These are phyloP conservation scores for Andrena cerasifolii DNA, from an alignment of 1,140 invertebrate genomes.

Conservation along the genomic window DNA sequence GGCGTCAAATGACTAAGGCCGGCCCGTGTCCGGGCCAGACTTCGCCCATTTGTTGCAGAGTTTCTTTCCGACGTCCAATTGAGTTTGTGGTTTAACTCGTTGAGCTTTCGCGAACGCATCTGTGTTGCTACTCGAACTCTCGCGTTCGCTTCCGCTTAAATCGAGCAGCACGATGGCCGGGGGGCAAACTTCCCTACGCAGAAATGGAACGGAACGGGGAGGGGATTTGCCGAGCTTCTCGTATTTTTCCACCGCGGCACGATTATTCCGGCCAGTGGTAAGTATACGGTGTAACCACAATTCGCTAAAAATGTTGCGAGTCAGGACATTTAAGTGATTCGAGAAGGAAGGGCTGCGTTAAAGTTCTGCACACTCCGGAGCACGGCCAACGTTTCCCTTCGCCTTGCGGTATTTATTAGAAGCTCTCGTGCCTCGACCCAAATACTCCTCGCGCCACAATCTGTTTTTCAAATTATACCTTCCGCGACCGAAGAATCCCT, in stretches of 20 bases:
- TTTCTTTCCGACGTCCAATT: conserved; percentile 71
- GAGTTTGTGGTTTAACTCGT: conserved; percentile 70
- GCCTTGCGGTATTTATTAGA: background rate
- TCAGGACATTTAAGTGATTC: background rate
- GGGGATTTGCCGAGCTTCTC: conserved; percentile 19
- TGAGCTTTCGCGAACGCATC: conserved; percentile 63
- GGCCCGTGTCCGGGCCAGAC: conserved; percentile 67
- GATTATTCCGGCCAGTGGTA: conserved; percentile 35
- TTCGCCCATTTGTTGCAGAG: conserved; percentile 73
- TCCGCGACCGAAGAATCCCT: background rate
- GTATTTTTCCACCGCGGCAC: conserved; percentile 36
- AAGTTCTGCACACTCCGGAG: background rate
- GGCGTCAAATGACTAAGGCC: conserved; percentile 74
- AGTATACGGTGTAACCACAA: background rate
- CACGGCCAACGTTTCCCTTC: background rate
- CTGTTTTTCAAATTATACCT: background rate
- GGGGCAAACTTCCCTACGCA: conserved; percentile 46
- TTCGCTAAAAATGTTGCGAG: background rate
- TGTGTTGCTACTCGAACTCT: conserved; percentile 53
- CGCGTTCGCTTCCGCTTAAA: conserved; percentile 61
- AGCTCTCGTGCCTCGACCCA: background rate
- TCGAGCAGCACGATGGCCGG: conserved; percentile 46
- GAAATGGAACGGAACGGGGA: conserved; percentile 30
- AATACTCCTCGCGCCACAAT: background rate
- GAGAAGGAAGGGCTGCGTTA: background rate